phyloP scores from a whole-genome alignment of 2,113 vertebrate genomes.

The Channa maculata region DNA sequence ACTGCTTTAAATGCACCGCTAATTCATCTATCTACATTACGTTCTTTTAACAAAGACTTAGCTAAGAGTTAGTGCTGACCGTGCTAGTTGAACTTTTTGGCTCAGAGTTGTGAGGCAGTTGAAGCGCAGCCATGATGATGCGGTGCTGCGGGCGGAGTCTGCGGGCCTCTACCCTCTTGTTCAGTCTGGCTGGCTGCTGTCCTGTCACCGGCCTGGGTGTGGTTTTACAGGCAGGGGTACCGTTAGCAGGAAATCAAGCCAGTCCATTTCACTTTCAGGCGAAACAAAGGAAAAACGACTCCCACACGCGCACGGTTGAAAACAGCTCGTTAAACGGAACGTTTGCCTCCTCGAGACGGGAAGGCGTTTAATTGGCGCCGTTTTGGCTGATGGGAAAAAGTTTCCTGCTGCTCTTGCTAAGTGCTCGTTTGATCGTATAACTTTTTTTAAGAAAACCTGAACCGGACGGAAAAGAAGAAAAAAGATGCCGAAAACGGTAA shows the following conservation, averaged over 20 bases:
- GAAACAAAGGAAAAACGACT: slow-evolving; percentile 72
- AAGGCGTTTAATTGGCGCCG: slow-evolving; percentile 64
- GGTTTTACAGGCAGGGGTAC: slow-evolving; percentile 84
- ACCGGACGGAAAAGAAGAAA: slow-evolving; percentile 34
- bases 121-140: slow-evolving; percentile 62
- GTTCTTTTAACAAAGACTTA: no score
- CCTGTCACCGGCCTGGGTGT: slow-evolving; percentile 87
- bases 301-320: slow-evolving; percentile 10
- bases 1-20: neutral
- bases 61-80: no score
- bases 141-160: slow-evolving; percentile 76
- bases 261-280: slow-evolving; percentile 60
- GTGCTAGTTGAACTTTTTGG: neutral
- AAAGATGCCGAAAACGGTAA: slow-evolving; percentile 87
- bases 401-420: slow-evolving; percentile 68
- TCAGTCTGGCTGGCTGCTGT: slow-evolving; percentile 63
- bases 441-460: slow-evolving; percentile 15
- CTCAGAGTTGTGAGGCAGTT: neutral
- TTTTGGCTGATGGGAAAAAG: slow-evolving; percentile 81
- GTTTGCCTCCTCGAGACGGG: slow-evolving; percentile 28
- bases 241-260: slow-evolving; percentile 86
- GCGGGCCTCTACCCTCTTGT: slow-evolving; percentile 35
- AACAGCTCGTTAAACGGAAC: slow-evolving; percentile 23
- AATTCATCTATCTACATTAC: no score
- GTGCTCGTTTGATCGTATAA: slow-evolving; percentile 56